These are phyloP conservation scores for Brenthis ino DNA, from an alignment of 2,888 invertebrate species.

Conservation along the genomic window DNA sequence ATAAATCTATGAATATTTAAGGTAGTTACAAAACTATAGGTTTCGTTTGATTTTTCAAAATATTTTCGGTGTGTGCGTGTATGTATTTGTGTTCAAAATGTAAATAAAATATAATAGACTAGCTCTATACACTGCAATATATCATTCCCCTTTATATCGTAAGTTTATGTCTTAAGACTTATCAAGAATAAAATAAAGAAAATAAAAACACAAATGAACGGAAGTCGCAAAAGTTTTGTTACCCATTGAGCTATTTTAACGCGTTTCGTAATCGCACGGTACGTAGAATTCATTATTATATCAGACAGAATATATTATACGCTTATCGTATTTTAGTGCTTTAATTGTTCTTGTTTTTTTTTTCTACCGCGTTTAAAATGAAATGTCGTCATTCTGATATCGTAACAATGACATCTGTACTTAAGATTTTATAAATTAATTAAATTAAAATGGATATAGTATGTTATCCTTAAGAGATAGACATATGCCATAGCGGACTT, in stretches of 20 bases:
- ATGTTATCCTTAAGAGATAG: no score
- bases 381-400: conserved; percentile 10
- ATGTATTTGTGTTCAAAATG: no score
- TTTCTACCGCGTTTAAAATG: neutral
- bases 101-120: no score
- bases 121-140: no score
- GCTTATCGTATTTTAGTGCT: conserved; percentile 5
- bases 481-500: no score
- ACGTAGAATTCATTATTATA: conserved; percentile 21
- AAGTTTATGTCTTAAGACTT: neutral
- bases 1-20: no score
- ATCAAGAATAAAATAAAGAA: neutral
- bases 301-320: conserved; percentile 13
- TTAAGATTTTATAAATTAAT: neutral
- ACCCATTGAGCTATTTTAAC: conserved; percentile 16
- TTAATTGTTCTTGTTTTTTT: conserved; percentile 20
- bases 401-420: neutral
- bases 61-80: no score
- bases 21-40: no score
- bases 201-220: conserved; percentile 11
- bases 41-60: no score
- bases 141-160: neutral
- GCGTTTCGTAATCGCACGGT: conserved; percentile 20
- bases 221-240: conserved; percentile 17
- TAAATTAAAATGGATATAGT: no score